Base-by-base conservation (phyloP, 1,140 invertebrate genomes). In the Macrostomum lignano region DNA sequence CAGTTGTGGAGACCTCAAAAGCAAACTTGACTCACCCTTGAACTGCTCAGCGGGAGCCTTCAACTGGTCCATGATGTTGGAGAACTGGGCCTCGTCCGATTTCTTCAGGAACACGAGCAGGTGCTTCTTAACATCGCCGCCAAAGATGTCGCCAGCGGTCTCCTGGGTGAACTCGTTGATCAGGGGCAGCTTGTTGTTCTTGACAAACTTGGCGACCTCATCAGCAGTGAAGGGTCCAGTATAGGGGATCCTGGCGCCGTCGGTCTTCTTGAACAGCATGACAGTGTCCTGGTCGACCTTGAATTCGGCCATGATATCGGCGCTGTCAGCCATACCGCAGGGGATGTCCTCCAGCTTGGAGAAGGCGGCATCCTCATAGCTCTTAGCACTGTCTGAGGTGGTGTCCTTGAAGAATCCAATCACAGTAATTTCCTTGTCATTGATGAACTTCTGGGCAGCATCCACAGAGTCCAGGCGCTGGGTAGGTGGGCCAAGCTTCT, bases 131-230 rank as follows among this genome's bases (percentile, higher is more conserved):
- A 93, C 78, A 36, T 81, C 73, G 41, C 84, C 84, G 41, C 77
- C 76, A 49, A 93, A 93, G 52, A 93, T 84, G 55, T 86, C 84
- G 3, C 20, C 4, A 3, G 9, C n/a, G 26, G 17, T 36, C 37
- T 57, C 51, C 38, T 55, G 82, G 42, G 79, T 93, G 64, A 99
- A 98, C 55, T 98, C 86, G 33, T 91, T 73, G 43, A 96, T 70
- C 28, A 86, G 58, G 31, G 91, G 86, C 46, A 98, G 60, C 36
- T 74, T 70, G 47, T 93, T 71, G 11, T 69, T 59, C 39, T 66
- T 60, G 37, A 94, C 67, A 64, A 93, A 96, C 42, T 71, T 70
- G 51, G 71, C 72, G 34, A 36, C 31, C 4, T 35, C 34, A 5
- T 36, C 21, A 7, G 14, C 62, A 36, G 61, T 62, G 10, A 69